phyloP scores from a whole-genome alignment of 2,797 vertebrate species.

The Acipenser ruthenus region DNA sequence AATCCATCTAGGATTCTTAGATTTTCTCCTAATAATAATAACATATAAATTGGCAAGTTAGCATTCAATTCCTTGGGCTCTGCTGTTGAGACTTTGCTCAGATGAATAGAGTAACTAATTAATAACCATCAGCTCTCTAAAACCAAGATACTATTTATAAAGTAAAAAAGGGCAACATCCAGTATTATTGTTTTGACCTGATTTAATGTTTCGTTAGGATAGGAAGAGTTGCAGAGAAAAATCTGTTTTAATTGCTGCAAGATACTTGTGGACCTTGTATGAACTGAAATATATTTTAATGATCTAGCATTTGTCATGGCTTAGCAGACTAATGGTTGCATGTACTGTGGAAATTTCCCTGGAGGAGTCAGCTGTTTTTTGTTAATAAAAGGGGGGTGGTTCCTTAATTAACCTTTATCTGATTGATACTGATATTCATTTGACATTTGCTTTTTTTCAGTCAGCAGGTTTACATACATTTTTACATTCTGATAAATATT shows the following conservation, averaged over 20 bases:
- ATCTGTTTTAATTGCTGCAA: background rate
- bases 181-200: background rate
- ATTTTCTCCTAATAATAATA: too few species aligned
- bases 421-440: slow-evolving; percentile 7
- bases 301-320: slow-evolving; percentile 28
- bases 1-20: too few species aligned
- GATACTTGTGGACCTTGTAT: slow-evolving; percentile 6
- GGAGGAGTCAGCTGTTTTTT: slow-evolving; percentile 27
- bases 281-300: slow-evolving; percentile 37
- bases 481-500: too few species aligned
- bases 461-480: too few species aligned
- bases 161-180: background rate
- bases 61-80: background rate
- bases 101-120: background rate
- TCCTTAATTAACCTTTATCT: slow-evolving; percentile 32
- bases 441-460: too few species aligned
- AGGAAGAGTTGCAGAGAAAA: background rate
- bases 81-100: background rate
- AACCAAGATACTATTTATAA: background rate
- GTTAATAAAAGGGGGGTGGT: slow-evolving; percentile 28
- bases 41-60: too few species aligned
- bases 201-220: background rate
- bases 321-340: slow-evolving; percentile 29
- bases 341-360: slow-evolving; percentile 18
- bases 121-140: background rate